Evolutionary conservation across 2,113 vertebrate species (phyloP), one percentile per base, ranked within the genome.

Genomic region (Hoplias malabaricus): DNA sequence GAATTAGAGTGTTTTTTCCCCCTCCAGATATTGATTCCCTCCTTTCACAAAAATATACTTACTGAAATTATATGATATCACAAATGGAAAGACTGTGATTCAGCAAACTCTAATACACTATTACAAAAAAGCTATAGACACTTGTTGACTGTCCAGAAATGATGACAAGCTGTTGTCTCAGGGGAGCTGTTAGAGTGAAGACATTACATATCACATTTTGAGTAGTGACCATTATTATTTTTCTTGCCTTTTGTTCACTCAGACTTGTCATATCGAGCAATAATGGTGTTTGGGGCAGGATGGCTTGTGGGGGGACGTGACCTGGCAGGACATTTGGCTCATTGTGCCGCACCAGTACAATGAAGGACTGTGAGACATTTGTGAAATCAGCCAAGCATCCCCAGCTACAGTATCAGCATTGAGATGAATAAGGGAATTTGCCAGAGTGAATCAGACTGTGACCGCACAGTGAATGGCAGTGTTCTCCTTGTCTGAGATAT

Each of bases 401-500:
- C 36, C 13, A 38, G 63, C 70, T 81, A 59, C 78, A 57, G 83
- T 84, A 79, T 75, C 36, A 48, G 76, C 67, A 42, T 63, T 68
- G 48, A 85, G 80, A 82, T 66, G 38, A 81, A 84, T 43, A 59
- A 56, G 23, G 40, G 78, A 80, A 83, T 77, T 83, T 83, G 48
- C 71, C 75, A 63, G 72, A 84, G 42, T 59, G 43, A 83, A 87
- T 75, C 40, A 46, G 46, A 75, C 78, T 81, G 80, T 86, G 86
- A 89, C 80, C 3, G 11, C n/a, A 36, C 31, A 19, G 34, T 86
- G 84, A 88, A 81, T 84, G 80, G 77, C 53, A 33, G 1, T 77
- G 77, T 85, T 86, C 69, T 84, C 68, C 79, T 75, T 70, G 53
- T 69, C 72, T 71, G 56, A 84, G 83, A 89, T 80, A 80, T 81